Percentiles rank a stretch among this genome's conserved stretches.
Evolutionary conservation across 2,888 invertebrate species (phyloP).

Genomic region (Ormyrus nitidulus): DNA sequence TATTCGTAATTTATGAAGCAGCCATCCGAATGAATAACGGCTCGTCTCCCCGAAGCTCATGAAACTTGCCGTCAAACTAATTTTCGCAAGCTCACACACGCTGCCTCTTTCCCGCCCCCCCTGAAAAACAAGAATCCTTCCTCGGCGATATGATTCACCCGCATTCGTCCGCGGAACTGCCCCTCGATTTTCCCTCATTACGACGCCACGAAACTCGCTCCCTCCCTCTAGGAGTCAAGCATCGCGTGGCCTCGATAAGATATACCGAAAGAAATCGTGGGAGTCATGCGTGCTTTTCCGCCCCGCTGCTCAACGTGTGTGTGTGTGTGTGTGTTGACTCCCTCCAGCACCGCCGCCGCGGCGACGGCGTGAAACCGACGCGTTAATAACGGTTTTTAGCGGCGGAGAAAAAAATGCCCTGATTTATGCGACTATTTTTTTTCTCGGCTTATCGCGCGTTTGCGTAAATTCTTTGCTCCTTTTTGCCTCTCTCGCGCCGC

Average conservation of each 20-base stretch:
- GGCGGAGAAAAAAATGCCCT: conserved; percentile 25
- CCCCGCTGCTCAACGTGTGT: no score
- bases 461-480: neutral
- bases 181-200: neutral
- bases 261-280: conserved; percentile 6
- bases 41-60: neutral
- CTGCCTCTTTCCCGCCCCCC: neutral
- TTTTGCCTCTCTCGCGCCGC: neutral
- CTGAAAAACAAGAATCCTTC: no score
- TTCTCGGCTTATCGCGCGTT: conserved; percentile 44
- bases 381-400: conserved; percentile 52
- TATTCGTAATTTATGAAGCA: conserved; percentile 27
- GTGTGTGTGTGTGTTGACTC: no score
- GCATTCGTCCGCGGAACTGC: neutral
- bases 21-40: conserved; percentile 23
- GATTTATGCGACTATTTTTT: conserved; percentile 55
- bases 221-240: neutral
- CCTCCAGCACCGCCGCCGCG: neutral
- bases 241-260: conserved; percentile 39
- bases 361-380: conserved; percentile 42
- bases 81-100: neutral
- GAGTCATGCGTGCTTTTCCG: conserved; percentile 38
- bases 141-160: neutral
- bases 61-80: neutral
- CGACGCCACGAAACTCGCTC: neutral